Conservation (phyloP, 2,888 invertebrate genomes). For the Strigamia crassipes region DNA sequence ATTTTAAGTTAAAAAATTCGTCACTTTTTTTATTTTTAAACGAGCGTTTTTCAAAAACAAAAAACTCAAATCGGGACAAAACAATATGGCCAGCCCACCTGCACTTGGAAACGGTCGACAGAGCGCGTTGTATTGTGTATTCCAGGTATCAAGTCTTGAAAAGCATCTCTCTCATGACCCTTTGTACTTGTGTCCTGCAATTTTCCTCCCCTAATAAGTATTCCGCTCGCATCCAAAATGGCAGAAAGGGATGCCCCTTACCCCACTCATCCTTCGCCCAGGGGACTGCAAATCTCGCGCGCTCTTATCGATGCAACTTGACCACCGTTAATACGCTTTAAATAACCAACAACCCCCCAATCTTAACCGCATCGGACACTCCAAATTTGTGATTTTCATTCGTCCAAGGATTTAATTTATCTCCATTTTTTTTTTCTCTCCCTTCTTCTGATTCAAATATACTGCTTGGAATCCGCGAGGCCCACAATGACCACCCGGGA, state of each 20-base stretch:
- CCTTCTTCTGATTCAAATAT: background rate
- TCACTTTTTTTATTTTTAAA: too few species aligned
- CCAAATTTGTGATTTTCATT: background rate
- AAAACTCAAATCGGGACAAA: too few species aligned
- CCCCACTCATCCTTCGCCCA: constrained; percentile 28
- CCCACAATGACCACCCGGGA: constrained; percentile 14
- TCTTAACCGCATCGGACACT: background rate
- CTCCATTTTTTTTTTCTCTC: background rate
- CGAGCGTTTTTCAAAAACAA: too few species aligned
- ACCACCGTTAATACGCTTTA: constrained; percentile 29
- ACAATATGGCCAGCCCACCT: background rate
- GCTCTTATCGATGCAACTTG: constrained; percentile 10
- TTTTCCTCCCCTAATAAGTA: constrained; percentile 38
- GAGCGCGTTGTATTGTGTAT: constrained; percentile 2
- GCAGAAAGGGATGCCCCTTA: constrained; percentile 38
- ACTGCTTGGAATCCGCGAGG: background rate
- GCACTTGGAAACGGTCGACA: background rate
- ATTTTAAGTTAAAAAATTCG: too few species aligned
- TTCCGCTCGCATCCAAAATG: constrained; percentile 28
- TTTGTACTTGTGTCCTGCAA: constrained; percentile 38
- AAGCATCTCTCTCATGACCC: constrained; percentile 42
- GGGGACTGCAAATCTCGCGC: constrained; percentile 36
- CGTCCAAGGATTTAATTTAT: background rate
- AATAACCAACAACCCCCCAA: background rate
- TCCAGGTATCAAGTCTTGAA: constrained; percentile 42